A percentile compares a stretch with the other conserved stretches of the same genome.
phyloP scores from a whole-genome alignment of 2,797 vertebrate species.

The Pempheris klunzingeri region DNA sequence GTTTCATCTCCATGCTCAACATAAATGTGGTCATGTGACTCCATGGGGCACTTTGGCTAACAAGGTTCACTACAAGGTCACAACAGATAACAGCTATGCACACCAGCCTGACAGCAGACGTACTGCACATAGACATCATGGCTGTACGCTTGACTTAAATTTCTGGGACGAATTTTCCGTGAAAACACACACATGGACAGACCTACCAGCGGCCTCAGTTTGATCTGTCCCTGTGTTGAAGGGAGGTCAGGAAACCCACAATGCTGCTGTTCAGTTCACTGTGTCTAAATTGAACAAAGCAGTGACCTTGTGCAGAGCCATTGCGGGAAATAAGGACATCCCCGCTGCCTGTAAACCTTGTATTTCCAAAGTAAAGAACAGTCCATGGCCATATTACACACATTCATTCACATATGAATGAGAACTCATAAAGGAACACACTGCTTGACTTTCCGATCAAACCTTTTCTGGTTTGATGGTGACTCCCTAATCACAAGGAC shows the following conservation, averaged over 20 bases:
- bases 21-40: not conserved
- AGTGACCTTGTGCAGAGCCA: conserved; percentile 58
- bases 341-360: conserved; percentile 27
- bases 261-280: conserved; percentile 31
- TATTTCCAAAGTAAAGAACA: conserved; percentile 16
- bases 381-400: conserved; percentile 2
- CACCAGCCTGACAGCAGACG: not conserved
- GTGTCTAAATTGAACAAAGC: conserved; percentile 42
- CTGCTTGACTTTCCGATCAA: not conserved
- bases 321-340: conserved; percentile 47
- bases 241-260: conserved; percentile 33
- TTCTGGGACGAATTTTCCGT: not conserved
- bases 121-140: not conserved
- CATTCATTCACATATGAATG: not conserved
- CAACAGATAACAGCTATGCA: not conserved
- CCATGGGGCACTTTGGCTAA: conserved; percentile 10
- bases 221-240: conserved; percentile 44
- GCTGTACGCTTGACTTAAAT: not conserved
- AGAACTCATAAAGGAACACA: not conserved
- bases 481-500: not conserved
- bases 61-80: conserved; percentile 13
- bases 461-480: no score
- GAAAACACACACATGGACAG: not conserved
- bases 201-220: no score
- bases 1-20: conserved; percentile 8